Conservation (phyloP, 2,888 invertebrate species). For the Drosophila peninsularis region DNA sequence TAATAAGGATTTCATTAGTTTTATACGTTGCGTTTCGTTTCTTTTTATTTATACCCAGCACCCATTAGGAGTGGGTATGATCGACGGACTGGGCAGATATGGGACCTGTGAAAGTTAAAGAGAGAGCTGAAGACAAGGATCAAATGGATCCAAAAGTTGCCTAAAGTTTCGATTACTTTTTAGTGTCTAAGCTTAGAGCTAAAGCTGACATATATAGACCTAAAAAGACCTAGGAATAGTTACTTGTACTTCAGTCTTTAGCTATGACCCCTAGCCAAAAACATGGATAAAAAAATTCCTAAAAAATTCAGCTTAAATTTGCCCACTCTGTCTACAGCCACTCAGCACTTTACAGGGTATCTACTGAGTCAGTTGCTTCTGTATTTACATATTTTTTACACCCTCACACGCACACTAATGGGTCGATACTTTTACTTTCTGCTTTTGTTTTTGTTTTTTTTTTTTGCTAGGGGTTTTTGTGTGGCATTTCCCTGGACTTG, state of each 20-base stretch:
- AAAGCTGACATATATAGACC: too few species aligned
- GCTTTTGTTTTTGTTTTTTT: constrained; percentile 20
- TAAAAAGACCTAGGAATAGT: too few species aligned
- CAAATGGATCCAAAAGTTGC: too few species aligned
- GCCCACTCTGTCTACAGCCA: not conserved
- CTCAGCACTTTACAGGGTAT: not conserved
- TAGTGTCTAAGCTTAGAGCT: too few species aligned
- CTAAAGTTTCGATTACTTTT: too few species aligned
- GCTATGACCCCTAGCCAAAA: not conserved
- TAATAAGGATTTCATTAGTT: constrained; percentile 82
- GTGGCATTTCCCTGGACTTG: constrained; percentile 10
- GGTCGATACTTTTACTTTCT: constrained; percentile 56
- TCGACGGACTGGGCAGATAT: not conserved
- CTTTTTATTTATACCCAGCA: constrained; percentile 21
- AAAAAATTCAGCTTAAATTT: not conserved
- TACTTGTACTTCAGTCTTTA: not conserved
- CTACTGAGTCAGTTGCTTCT: not conserved
- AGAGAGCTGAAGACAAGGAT: too few species aligned
- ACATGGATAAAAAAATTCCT: not conserved
- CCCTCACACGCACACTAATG: constrained; percentile 44
- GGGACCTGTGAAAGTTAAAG: not conserved
- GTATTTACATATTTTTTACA: constrained; percentile 20
- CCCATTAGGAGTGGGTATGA: constrained; percentile 1
- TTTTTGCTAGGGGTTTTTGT: constrained; percentile 10
- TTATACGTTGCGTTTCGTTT: constrained; percentile 55